Conservation (phyloP, 2,797 vertebrate species). For the Orientallactaga sibirica region DNA sequence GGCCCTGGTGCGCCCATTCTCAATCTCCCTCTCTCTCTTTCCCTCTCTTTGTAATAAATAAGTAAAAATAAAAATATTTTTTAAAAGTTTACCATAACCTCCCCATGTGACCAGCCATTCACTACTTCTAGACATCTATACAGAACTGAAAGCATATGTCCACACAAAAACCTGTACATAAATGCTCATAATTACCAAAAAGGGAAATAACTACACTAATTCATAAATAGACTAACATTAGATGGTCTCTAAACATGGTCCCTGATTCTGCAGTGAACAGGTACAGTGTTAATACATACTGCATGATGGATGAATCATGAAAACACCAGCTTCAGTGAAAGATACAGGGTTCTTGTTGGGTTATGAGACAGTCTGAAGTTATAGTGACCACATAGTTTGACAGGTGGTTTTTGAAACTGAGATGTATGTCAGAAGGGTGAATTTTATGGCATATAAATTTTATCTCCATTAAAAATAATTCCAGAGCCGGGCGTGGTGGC, state of each 20-base stretch:
- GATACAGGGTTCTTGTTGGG: neutral
- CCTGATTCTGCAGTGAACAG: neutral
- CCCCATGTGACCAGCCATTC: neutral
- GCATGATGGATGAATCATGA: neutral
- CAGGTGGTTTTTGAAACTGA: neutral
- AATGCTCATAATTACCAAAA: neutral
- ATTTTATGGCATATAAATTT: neutral
- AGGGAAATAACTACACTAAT: too few species aligned
- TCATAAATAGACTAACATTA: neutral
- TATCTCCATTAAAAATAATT: neutral
- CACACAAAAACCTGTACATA: neutral
- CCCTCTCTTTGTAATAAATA: too few species aligned
- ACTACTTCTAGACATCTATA: neutral
- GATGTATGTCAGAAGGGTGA: neutral
- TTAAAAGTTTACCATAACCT: neutral
- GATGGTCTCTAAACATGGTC: neutral
- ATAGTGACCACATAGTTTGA: neutral
- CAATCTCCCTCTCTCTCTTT: too few species aligned
- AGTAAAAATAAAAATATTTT: too few species aligned
- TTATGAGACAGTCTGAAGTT: conserved; percentile 4
- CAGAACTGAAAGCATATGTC: neutral
- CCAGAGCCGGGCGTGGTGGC: too few species aligned
- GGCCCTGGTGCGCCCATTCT: too few species aligned
- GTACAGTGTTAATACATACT: neutral
- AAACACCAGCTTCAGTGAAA: neutral